These are phyloP conservation scores for Lutjanus erythropterus DNA, from an alignment of 2,113 vertebrate species.

Conservation along the genomic window DNA sequence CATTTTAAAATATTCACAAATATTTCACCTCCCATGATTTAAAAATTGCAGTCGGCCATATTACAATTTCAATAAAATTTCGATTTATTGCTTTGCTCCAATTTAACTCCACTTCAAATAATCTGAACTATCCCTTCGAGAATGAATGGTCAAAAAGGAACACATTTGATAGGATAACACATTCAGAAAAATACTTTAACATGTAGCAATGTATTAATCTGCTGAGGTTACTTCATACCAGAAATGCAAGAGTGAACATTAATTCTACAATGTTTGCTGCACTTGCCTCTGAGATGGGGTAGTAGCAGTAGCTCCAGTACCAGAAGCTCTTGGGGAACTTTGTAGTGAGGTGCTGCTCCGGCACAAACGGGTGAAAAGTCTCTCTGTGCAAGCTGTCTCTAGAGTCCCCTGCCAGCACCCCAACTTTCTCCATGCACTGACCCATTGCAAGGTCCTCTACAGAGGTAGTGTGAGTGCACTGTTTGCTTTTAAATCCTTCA, in stretches of 20 bases:
- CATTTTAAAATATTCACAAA: too few species aligned
- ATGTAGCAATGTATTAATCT: neutral
- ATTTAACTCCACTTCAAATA: too few species aligned
- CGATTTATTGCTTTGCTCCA: too few species aligned
- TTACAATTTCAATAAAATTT: too few species aligned
- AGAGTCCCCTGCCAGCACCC: slow-evolving; percentile 83
- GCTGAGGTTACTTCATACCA: neutral
- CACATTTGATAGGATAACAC: neutral
- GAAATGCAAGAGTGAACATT: slow-evolving; percentile 1
- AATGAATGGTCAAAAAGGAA: neutral
- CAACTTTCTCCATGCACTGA: slow-evolving; percentile 87
- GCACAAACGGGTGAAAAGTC: slow-evolving; percentile 87
- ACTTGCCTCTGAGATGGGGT: slow-evolving; percentile 87
- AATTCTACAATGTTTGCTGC: neutral
- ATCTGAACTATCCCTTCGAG: too few species aligned
- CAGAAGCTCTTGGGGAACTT: slow-evolving; percentile 87
- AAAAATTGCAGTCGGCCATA: too few species aligned
- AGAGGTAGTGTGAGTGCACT: slow-evolving; percentile 80
- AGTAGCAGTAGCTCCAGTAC: slow-evolving; percentile 90
- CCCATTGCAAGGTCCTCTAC: slow-evolving; percentile 87
- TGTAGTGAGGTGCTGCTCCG: slow-evolving; percentile 82
- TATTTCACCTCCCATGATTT: too few species aligned
- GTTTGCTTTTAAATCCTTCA: slow-evolving; percentile 76
- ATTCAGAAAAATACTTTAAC: neutral
- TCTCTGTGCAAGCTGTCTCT: slow-evolving; percentile 80